Percentiles rank a stretch among this genome's conserved stretches.
Conservation (phyloP, 92 coral and sea anemone species). For the Heliopora coerulea region DNA sequence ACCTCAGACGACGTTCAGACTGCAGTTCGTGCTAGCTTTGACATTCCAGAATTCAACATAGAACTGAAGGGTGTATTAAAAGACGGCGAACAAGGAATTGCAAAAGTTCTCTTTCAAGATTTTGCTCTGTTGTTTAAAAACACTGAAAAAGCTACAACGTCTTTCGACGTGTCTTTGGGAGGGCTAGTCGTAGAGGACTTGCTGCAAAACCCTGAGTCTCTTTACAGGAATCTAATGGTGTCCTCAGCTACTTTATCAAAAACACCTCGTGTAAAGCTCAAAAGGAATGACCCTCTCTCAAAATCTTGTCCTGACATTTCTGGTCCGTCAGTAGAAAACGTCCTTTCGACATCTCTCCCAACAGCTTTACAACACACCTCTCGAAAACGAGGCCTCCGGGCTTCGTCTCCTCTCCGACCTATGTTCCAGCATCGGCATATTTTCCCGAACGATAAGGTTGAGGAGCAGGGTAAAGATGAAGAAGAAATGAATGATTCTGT, state of each 20-base stretch:
- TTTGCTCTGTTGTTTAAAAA: slow-evolving; percentile 68
- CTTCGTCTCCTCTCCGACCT: slow-evolving; percentile 86
- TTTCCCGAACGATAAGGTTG: slow-evolving; percentile 59
- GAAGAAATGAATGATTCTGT: slow-evolving; percentile 34
- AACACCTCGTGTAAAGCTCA: slow-evolving; percentile 24
- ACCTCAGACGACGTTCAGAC: slow-evolving; percentile 60
- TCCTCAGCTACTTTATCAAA: slow-evolving; percentile 77
- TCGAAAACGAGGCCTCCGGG: slow-evolving; percentile 54
- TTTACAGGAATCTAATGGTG: slow-evolving; percentile 79
- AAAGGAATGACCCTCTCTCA: slow-evolving; percentile 54
- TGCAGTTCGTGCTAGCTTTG: slow-evolving; percentile 69
- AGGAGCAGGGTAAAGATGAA: slow-evolving; percentile 29
- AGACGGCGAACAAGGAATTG: slow-evolving; percentile 77
- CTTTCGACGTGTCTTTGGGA: slow-evolving; percentile 79
- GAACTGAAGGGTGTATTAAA: slow-evolving; percentile 86
- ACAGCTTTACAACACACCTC: slow-evolving; percentile 66
- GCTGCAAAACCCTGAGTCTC: slow-evolving; percentile 77
- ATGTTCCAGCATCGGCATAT: slow-evolving; percentile 66
- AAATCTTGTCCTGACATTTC: slow-evolving; percentile 94
- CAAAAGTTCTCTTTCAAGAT: slow-evolving; percentile 77
- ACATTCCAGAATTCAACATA: slow-evolving; percentile 86
- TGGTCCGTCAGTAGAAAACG: slow-evolving; percentile 62
- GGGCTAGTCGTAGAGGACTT: slow-evolving; percentile 86
- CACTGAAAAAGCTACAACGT: slow-evolving; percentile 67
- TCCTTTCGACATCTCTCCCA: slow-evolving; percentile 83